Base-by-base conservation (phyloP, 2,113 vertebrate species). In the Sinocyclocheilus maitianheensis region DNA sequence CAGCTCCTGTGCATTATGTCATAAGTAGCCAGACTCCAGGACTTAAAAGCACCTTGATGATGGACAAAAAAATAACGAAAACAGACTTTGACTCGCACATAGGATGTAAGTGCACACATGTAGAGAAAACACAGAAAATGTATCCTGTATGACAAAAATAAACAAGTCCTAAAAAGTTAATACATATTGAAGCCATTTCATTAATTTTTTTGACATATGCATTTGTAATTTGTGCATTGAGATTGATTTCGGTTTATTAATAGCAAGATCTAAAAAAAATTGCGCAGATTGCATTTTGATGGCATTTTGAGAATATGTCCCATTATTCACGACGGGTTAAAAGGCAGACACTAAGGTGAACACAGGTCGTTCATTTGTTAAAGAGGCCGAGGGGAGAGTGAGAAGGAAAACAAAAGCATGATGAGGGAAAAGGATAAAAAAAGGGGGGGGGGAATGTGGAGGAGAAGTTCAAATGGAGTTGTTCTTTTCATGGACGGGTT, bases 41-140 rank as follows among this genome's bases (percentile, higher is more conserved):
- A 92, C 93, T 94, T 94, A 93, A 94, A 93, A 92, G 92, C 91
- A 89, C 92, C 89, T 89, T 43, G 93, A 94, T 93, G 94, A 94
- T 81, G 74, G 94, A 94, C 91, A 87, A 90, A 91, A 11, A 92
- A 90, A 87, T 84, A 87, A 87, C 67, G n/a, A 74, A 81, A 69
- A 85, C 85, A 87, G 22, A 79, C 81, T 76, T 51, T 51, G 51
- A 53, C 82, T 69, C 40, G 6, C 58, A 24, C 24, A 58, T 30
- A 22, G 53, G 65, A 85, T 34, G 58, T 55, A 62, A 71, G 53
- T 67, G 65, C 81, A 34, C 34, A 51, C 72, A 30, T 30, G 43
- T 7, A 83, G 24, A 83, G 20, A 77, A 84, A 48, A 69, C 55
- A 83, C 46, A 26, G 63, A 65, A 65, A 65, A 53, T 53, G 51